Evolutionary conservation across 2,888 invertebrate species (phyloP).

Genomic region (Patella depressa): DNA sequence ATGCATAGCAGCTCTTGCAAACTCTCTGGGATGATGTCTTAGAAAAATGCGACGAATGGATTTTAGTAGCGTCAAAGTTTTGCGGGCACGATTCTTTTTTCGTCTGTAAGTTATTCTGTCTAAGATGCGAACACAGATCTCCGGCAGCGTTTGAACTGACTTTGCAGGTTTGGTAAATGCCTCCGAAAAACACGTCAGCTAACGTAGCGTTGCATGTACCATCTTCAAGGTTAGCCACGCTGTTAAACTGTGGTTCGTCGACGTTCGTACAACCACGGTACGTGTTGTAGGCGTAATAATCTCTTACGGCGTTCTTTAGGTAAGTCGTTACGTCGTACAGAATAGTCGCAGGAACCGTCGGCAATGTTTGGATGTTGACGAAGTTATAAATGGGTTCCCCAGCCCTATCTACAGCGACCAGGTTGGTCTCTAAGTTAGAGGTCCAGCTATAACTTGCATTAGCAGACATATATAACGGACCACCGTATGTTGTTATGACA

Average conservation of each 20-base stretch:
- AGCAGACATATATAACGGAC: constrained; percentile 23
- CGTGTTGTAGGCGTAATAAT: constrained; percentile 59
- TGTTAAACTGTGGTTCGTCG: constrained; percentile 55
- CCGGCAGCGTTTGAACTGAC: constrained; percentile 22
- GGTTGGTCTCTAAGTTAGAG: constrained; percentile 5
- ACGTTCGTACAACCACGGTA: constrained; percentile 55
- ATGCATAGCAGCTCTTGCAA: neutral
- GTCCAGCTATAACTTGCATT: neutral
- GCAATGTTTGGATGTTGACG: constrained; percentile 13
- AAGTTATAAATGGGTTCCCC: constrained; percentile 12
- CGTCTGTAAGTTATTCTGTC: neutral
- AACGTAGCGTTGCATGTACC: constrained; percentile 47
- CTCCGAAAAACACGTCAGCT: constrained; percentile 60
- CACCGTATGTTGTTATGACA: neutral
- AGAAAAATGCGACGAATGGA: neutral
- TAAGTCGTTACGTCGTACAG: neutral
- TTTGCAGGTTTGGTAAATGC: constrained; percentile 52
- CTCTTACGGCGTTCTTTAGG: constrained; percentile 46
- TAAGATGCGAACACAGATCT: constrained; percentile 15
- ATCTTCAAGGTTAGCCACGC: constrained; percentile 59
- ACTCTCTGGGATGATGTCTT: neutral
- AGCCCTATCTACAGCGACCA: constrained; percentile 15
- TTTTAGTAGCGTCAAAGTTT: neutral
- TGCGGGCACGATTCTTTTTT: neutral
- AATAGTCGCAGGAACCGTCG: neutral